Percentiles rank a stretch among this genome's conserved stretches.
phyloP scores from a whole-genome alignment of 2,113 vertebrate genomes.

The Blennius ocellaris region DNA sequence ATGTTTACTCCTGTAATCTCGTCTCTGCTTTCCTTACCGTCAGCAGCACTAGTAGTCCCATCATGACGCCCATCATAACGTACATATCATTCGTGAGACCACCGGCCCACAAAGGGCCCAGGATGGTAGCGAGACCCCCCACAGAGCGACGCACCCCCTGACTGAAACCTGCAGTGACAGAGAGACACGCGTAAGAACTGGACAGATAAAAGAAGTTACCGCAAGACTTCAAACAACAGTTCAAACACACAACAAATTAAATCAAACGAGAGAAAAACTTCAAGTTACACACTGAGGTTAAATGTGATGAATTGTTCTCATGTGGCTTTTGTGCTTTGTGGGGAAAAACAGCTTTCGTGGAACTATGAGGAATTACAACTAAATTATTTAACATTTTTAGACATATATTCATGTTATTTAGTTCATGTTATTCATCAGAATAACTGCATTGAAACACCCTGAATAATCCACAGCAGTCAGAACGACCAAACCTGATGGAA shows the following conservation, averaged over 20 bases:
- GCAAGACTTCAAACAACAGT: background rate
- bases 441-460: background rate
- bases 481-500: too few relatives aligned
- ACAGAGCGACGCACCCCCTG: conserved; percentile 88
- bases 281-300: too few relatives aligned
- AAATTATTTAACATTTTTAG: too few relatives aligned
- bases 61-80: conserved; percentile 88
- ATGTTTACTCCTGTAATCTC: too few relatives aligned
- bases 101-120: conserved; percentile 88
- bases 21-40: conserved; percentile 70
- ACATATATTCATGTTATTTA: too few relatives aligned
- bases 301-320: too few relatives aligned
- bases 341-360: too few relatives aligned
- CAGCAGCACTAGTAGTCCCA: conserved; percentile 82
- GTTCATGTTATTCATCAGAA: too few relatives aligned
- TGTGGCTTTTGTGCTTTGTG: too few relatives aligned
- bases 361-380: too few relatives aligned
- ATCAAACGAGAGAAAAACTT: too few relatives aligned
- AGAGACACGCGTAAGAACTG: conserved; percentile 1
- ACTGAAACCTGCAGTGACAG: conserved; percentile 80
- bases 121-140: conserved; percentile 87
- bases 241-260: too few relatives aligned
- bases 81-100: conserved; percentile 84
- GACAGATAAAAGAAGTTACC: background rate
- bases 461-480: background rate